Base-by-base conservation (phyloP, 2,888 invertebrate species). In the Eupithecia subumbrata region DNA sequence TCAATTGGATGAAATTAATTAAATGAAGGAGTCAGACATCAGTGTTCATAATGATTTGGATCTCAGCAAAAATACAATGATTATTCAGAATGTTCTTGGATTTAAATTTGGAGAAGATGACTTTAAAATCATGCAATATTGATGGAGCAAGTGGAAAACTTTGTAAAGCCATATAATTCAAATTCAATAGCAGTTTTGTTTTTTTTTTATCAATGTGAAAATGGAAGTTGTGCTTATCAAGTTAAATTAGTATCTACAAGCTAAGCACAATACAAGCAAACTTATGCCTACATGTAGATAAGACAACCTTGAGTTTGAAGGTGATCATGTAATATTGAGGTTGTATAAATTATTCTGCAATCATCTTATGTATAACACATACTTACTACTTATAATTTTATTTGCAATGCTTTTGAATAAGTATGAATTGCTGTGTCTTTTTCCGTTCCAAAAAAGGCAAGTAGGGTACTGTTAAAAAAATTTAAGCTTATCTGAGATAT, bases 251-350 rank as follows among this genome's bases (percentile, higher is more conserved):
- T 25, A 14, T 25, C 56, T 56, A 60, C 12, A 60, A 14, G 60
- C 60, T 60, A 60, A 60, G 25, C 60, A 60, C 12, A 56, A 25
- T 25, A 37, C 37, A 37, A 67, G 22, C n/a, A 67, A 67, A 40
- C 40, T 67, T 37, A n/a, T 37, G n/a, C 18, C 37, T 67, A 71
- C 22, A 25, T 43, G 56, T 72, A 80, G 79, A 78, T 83, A 83
- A 80, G 74, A 73, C n/a, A 75, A 77, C 84, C 83, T 85, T 83
- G 80, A 74, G 76, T 76, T 78, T 81, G 73, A 82, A 85, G 84
- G 82, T 71, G 22, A 64, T 30, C 25, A 67, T 40, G 66, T 37
- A 12, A 37, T 40, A 34, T 64, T 64, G 8, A 64, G 34, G 56
- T 22, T 56, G 56, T 22, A 16, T 63, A 30, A 63, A 63, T 63